Base-by-base conservation (phyloP, 2,113 vertebrate species). In the Neodon shergylaensis region DNA sequence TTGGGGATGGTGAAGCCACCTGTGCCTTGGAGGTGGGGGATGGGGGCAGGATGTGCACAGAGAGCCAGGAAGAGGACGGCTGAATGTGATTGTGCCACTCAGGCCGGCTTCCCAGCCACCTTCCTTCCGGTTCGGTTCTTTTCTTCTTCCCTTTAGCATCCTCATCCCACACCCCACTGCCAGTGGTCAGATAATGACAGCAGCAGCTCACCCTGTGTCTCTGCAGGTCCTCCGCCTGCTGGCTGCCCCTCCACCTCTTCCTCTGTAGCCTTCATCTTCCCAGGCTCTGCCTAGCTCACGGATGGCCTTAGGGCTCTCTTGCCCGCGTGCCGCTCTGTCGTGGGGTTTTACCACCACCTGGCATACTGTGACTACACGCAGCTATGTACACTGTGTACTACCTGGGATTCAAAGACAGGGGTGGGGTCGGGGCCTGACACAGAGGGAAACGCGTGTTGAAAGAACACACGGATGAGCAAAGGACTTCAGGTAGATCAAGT, bases 281-380 rank as follows among this genome's bases (percentile, higher is more conserved):
- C 28, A 8, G 47, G 36, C 61, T 65, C 11, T 0, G 70, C 33
- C 19, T 22, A 26, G 70, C 52, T 63, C 39, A 13, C 26, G 0
- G 22, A 66, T 5, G 6, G 8, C n/a, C 24, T 3, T 2, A 0
- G 16, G 47, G 1, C 74, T 73, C 61, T 39, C 73, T 2, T 21
- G 7, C 36, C 83, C 33, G 28, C 16, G 3, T 33, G 28, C 12
- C 17, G 2, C 31, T 1, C 81, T 13, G 36, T 39, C 3, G 33
- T 31, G 2, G 22, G 7, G 7, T 3, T 3, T 79, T 22, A 1
- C n/a, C 74, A n/a, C 28, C 3, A 0, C 44, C 21, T 28, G 44
- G 36, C 11, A 19, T 8, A 22, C 11, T 68, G 16, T 8, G 0
- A 21, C 7, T 9, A 39, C 39, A 1, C 0, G 1, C 3, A 9